phyloP scores from a whole-genome alignment of 2,797 vertebrate genomes.

The Nyctibius grandis region DNA sequence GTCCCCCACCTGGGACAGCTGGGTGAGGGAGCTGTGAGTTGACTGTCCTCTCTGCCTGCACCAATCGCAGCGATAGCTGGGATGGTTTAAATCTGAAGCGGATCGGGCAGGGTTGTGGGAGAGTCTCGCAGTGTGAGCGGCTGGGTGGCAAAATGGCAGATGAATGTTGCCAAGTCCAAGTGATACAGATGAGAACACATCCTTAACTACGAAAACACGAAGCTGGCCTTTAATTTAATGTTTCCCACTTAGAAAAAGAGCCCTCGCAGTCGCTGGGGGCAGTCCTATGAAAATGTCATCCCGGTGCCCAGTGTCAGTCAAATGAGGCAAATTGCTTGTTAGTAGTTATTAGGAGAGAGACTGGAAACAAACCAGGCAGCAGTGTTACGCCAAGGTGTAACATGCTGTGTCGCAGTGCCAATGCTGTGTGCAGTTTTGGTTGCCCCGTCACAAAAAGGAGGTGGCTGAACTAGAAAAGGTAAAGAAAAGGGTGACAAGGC shows the following conservation, averaged over 20 bases:
- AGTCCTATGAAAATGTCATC: not conserved
- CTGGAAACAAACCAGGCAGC: not conserved
- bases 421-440: not conserved
- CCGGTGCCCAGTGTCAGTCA: not conserved
- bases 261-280: not conserved
- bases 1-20: not conserved
- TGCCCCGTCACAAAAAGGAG: not conserved
- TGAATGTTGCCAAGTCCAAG: not conserved
- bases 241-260: not conserved
- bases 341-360: not conserved
- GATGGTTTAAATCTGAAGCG: not conserved
- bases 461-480: not conserved
- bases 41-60: accelerated
- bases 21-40: not conserved
- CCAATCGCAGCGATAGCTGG: accelerated
- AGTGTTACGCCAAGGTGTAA: not conserved
- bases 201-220: not conserved
- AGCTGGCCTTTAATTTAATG: not conserved
- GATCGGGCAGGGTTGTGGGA: not conserved
- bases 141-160: not conserved
- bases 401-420: not conserved
- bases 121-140: not conserved
- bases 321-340: not conserved
- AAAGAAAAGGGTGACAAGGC: not conserved
- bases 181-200: not conserved